phyloP scores from a whole-genome alignment of 92 coral and sea anemone genomes.

The Epizoanthus illoricatus region DNA sequence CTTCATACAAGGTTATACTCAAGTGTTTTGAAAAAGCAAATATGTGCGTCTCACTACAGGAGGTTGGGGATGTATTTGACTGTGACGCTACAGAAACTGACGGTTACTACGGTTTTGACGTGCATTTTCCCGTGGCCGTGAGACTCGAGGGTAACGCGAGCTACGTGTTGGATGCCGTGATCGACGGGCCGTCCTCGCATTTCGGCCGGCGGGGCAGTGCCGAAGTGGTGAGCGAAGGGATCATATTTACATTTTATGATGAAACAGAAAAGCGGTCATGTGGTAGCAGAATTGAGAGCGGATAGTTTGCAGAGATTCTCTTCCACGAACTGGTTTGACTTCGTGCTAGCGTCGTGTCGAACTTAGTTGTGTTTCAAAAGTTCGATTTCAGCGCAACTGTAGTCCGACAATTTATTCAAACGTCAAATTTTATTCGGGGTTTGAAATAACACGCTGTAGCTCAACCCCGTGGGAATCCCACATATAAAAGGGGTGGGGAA shows the following conservation, averaged over 20 bases:
- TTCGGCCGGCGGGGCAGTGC: constrained; percentile 19
- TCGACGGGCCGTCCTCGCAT: constrained; percentile 24
- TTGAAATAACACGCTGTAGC: no score
- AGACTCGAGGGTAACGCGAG: constrained; percentile 5
- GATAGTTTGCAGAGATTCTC: constrained; percentile 21
- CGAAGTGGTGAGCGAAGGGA: constrained; percentile 1
- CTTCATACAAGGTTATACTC: constrained; percentile 24
- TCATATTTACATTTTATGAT: not conserved
- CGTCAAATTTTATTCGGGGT: no score
- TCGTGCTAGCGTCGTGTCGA: not conserved
- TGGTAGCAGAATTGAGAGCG: constrained; percentile 12
- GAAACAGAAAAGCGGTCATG: not conserved
- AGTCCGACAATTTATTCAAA: no score
- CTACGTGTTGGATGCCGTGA: constrained; percentile 15
- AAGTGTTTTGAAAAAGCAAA: constrained; percentile 13
- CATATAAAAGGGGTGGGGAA: no score
- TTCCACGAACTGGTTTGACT: constrained; percentile 8
- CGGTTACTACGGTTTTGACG: constrained; percentile 13
- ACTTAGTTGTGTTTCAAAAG: no score
- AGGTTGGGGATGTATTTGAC: constrained; percentile 20
- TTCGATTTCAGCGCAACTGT: no score
- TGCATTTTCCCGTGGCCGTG: not conserved
- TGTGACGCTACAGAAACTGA: constrained; percentile 21
- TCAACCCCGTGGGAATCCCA: no score
- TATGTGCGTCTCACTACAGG: not conserved